These are phyloP conservation scores for Eretmochelys imbricata DNA, from an alignment of 2,113 vertebrate genomes.

Conservation along the genomic window DNA sequence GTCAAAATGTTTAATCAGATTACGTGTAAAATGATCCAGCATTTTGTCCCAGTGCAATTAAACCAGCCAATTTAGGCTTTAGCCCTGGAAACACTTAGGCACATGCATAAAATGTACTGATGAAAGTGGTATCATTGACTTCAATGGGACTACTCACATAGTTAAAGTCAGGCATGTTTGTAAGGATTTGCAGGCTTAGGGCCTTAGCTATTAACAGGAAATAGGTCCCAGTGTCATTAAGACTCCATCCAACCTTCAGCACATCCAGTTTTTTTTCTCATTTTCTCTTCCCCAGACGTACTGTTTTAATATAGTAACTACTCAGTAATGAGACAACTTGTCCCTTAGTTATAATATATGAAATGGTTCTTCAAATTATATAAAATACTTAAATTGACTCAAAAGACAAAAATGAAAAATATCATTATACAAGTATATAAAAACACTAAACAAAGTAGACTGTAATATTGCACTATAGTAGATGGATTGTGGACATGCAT, in stretches of 20 bases:
- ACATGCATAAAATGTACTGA: neutral
- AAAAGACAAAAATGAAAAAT: neutral
- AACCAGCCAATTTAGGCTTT: neutral
- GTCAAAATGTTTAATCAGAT: neutral
- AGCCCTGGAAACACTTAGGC: neutral
- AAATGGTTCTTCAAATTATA: neutral
- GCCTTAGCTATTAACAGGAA: neutral
- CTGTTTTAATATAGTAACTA: neutral
- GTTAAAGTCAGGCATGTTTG: neutral
- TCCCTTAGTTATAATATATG: neutral
- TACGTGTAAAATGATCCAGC: neutral
- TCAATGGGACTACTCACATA: neutral
- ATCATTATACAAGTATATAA: neutral
- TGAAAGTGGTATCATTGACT: neutral
- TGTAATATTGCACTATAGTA: neutral
- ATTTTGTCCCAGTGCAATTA: neutral
- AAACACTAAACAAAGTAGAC: neutral
- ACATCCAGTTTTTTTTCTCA: neutral
- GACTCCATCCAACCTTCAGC: rapidly evolving
- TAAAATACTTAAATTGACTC: neutral
- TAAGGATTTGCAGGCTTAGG: neutral
- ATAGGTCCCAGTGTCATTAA: rapidly evolving
- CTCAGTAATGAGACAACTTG: neutral
- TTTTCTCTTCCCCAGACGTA: neutral
- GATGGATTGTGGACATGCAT: neutral